Conservation (phyloP, 2,113 vertebrate genomes). For the Phylloscopus trochiloides region DNA sequence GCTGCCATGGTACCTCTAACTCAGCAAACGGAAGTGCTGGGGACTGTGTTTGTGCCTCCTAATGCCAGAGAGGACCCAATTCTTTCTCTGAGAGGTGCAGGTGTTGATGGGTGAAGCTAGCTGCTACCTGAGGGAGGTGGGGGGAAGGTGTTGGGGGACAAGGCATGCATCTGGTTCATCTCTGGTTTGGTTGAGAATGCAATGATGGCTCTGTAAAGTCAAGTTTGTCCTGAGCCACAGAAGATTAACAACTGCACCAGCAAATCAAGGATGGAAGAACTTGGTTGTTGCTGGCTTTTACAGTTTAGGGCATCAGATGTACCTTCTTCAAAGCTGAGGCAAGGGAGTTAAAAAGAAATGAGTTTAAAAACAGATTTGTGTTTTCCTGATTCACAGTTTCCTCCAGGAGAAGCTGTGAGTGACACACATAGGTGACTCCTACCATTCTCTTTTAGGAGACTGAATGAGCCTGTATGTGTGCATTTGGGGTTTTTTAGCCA, state of each 20-base stretch:
- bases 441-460: neutral
- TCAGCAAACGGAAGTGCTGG: neutral
- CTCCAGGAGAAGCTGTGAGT: neutral
- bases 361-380: neutral
- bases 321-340: neutral
- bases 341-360: neutral
- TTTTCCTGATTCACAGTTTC: neutral
- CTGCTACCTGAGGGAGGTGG: neutral
- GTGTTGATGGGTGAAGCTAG: neutral
- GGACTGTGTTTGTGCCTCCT: neutral
- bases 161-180: fast-evolving
- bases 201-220: neutral
- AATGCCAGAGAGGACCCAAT: neutral
- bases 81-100: neutral
- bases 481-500: neutral
- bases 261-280: neutral
- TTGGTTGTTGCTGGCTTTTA: neutral
- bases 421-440: neutral
- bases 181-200: neutral
- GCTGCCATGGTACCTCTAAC: neutral
- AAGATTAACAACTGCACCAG: neutral
- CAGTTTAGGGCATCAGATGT: neutral
- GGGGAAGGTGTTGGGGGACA: neutral
- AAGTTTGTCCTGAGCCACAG: neutral
- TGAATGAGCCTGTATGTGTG: neutral